Evolutionary conservation across 1,140 invertebrate species (phyloP).

Genomic region (Brachionus rotundiformis): DNA sequence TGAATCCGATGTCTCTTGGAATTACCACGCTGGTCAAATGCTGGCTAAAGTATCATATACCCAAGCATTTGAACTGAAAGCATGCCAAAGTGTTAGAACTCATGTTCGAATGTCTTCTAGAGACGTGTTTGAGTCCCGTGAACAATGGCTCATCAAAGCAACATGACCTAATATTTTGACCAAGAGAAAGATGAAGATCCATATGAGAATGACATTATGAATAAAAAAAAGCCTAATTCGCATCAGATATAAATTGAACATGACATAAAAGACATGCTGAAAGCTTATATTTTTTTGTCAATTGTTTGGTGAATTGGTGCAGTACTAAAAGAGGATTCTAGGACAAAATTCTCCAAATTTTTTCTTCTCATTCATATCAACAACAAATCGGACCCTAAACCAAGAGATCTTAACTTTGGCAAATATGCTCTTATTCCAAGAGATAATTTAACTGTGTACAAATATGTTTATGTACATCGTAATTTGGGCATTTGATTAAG

Average conservation of each 20-base stretch:
- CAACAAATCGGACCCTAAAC: slow-evolving; percentile 54
- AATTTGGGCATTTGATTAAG: slow-evolving; percentile 59
- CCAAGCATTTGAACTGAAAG: slow-evolving; percentile 41
- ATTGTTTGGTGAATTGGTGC: slow-evolving; percentile 63
- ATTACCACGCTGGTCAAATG: slow-evolving; percentile 62
- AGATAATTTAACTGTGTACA: slow-evolving; percentile 66
- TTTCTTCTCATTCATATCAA: neutral
- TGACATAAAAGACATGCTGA: slow-evolving; percentile 60
- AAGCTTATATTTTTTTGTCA: slow-evolving; percentile 62
- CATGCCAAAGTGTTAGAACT: slow-evolving; percentile 55
- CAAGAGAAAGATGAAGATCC: neutral
- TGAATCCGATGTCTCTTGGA: slow-evolving; percentile 63
- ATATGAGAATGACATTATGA: neutral
- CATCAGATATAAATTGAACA: slow-evolving; percentile 54
- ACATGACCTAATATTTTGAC: slow-evolving; percentile 54
- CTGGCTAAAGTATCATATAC: slow-evolving; percentile 62
- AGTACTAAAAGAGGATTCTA: slow-evolving; percentile 57
- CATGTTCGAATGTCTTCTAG: slow-evolving; percentile 63
- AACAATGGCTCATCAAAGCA: slow-evolving; percentile 60
- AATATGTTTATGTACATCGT: slow-evolving; percentile 60
- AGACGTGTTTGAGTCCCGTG: slow-evolving; percentile 61
- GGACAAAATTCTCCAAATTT: slow-evolving; percentile 18
- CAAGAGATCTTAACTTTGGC: slow-evolving; percentile 61
- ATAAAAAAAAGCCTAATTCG: neutral
- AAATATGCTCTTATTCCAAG: slow-evolving; percentile 66